phyloP scores from a whole-genome alignment of 2,888 invertebrate genomes.

The Brachypterus glaber region DNA sequence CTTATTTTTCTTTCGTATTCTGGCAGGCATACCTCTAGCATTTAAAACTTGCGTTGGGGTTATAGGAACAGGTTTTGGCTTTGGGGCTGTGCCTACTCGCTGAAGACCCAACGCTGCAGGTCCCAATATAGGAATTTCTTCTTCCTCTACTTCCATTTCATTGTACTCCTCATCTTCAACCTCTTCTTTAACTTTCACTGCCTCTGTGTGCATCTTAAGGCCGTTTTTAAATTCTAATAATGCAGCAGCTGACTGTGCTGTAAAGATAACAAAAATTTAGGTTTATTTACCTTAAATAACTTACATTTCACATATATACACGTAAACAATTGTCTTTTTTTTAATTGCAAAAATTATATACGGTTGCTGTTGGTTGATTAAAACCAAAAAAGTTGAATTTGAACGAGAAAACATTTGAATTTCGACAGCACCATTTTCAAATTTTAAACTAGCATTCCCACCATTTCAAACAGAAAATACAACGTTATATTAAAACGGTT shows the following conservation, averaged over 20 bases:
- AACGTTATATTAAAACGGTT: slow-evolving; percentile 2
- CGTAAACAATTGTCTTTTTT: too few relatives aligned
- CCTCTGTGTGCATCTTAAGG: slow-evolving; percentile 33
- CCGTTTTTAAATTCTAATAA: slow-evolving; percentile 50
- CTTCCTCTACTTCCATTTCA: slow-evolving; percentile 45
- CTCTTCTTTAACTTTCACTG: slow-evolving; percentile 45
- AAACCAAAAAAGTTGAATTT: slow-evolving; percentile 21
- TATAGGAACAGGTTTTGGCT: slow-evolving; percentile 55
- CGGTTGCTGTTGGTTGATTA: too few relatives aligned
- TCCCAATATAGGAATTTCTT: slow-evolving; percentile 61
- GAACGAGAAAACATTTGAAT: slow-evolving; percentile 33
- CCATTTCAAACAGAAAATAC: slow-evolving; percentile 21
- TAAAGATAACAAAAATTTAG: slow-evolving; percentile 20
- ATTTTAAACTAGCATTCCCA: slow-evolving; percentile 34
- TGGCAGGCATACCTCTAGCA: slow-evolving; percentile 80
- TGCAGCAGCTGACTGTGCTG: slow-evolving; percentile 48
- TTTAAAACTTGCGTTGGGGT: slow-evolving; percentile 74
- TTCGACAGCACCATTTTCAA: slow-evolving; percentile 38
- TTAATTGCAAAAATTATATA: too few relatives aligned
- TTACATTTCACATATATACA: too few relatives aligned
- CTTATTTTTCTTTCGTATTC: slow-evolving; percentile 77
- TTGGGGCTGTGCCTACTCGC: slow-evolving; percentile 69
- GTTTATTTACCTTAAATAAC: too few relatives aligned
- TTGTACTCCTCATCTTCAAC: slow-evolving; percentile 49
- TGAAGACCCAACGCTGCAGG: slow-evolving; percentile 73